These are phyloP conservation scores for Lacerta agilis DNA, from an alignment of 2,797 vertebrate species.

Conservation along the genomic window DNA sequence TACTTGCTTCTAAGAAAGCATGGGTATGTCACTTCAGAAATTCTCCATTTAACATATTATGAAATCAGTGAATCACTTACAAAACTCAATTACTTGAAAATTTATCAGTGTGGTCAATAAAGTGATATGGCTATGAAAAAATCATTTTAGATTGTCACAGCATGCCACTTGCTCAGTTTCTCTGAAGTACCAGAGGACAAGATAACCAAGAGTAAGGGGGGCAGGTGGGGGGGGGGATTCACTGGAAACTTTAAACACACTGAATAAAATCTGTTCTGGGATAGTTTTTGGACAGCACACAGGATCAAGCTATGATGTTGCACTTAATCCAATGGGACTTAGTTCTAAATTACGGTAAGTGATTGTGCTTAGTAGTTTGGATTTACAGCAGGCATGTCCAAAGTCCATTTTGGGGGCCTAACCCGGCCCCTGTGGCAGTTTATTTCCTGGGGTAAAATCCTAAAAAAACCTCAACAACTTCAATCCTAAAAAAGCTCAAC, in stretches of 20 bases:
- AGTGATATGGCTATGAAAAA: neutral
- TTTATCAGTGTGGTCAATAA: neutral
- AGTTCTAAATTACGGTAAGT: neutral
- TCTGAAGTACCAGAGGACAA: no score
- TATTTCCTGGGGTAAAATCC: no score
- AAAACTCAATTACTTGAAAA: neutral
- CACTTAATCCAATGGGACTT: neutral
- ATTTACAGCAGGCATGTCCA: no score
- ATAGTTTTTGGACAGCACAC: neutral
- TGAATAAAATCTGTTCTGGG: neutral
- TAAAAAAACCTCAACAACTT: no score
- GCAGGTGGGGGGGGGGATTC: no score
- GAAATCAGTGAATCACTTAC: no score
- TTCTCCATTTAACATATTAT: no score
- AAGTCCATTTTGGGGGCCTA: no score
- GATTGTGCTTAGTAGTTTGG: neutral
- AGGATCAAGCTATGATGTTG: neutral
- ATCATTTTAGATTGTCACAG: neutral
- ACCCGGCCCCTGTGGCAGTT: no score
- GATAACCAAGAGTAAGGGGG: neutral
- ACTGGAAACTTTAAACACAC: neutral
- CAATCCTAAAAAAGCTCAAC: no score
- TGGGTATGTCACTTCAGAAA: no score
- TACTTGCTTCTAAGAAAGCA: neutral
- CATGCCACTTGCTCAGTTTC: neutral